A percentile compares a stretch with the other conserved stretches of the same genome.
These are phyloP conservation scores for Taxidea taxus DNA, from an alignment of 2,113 vertebrate species.

Conservation along the genomic window DNA sequence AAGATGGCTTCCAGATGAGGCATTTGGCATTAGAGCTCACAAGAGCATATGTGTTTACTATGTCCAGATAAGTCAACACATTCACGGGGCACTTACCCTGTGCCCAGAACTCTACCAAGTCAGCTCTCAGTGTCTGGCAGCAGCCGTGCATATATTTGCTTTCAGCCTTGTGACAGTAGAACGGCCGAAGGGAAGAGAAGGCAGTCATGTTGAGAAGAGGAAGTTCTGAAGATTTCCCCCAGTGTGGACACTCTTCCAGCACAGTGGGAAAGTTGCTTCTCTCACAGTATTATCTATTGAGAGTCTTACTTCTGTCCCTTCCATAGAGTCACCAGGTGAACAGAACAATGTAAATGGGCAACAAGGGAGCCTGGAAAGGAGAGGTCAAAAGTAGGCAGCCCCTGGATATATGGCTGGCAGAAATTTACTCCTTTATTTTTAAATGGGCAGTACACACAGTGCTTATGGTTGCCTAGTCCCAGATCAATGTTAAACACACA, in stretches of 20 bases:
- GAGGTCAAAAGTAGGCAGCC: background rate
- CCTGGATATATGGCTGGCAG: background rate
- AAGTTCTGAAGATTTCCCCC: background rate
- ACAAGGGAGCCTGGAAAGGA: background rate
- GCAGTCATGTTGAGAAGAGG: background rate
- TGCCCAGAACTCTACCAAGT: background rate
- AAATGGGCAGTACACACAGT: background rate
- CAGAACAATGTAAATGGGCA: background rate
- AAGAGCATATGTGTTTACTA: background rate
- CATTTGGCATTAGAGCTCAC: background rate
- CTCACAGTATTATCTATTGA: background rate
- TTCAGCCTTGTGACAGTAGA: background rate
- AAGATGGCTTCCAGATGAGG: slow-evolving; percentile 25
- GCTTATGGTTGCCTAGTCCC: background rate
- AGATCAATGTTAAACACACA: background rate
- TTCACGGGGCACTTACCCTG: background rate
- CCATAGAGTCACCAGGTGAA: background rate
- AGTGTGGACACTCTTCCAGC: rapidly evolving
- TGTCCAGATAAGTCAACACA: slow-evolving; percentile 31
- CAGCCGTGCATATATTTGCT: background rate
- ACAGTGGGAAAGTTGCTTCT: background rate
- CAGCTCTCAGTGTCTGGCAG: background rate
- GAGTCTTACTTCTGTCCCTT: background rate
- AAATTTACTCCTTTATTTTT: background rate
- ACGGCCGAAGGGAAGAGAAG: background rate